These are phyloP conservation scores for Amiota mariae DNA, from an alignment of 2,888 invertebrate species.

Conservation along the genomic window DNA sequence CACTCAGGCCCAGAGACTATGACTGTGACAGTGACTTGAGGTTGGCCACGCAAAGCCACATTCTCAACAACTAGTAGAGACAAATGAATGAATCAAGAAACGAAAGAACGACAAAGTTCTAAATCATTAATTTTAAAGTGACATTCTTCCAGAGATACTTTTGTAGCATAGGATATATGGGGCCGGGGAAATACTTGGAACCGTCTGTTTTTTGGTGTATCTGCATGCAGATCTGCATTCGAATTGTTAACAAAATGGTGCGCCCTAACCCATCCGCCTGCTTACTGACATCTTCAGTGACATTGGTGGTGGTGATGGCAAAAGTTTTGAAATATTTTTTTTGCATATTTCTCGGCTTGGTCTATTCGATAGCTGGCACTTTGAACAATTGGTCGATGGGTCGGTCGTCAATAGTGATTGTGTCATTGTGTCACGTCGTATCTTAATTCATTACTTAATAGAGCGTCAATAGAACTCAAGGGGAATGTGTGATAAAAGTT, in stretches of 20 bases:
- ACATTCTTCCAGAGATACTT: conserved; percentile 36
- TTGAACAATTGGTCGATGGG: conserved; percentile 53
- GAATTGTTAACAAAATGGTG: neutral
- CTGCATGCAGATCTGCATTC: conserved; percentile 7
- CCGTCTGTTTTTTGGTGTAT: too few relatives aligned
- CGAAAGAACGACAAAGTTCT: conserved; percentile 19
- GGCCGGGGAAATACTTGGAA: neutral
- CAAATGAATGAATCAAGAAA: neutral
- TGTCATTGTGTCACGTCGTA: conserved; percentile 53
- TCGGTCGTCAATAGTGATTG: neutral
- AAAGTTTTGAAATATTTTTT: neutral
- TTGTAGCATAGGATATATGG: neutral
- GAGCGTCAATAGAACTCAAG: conserved; percentile 42
- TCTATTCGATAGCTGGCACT: conserved; percentile 27
- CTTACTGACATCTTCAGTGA: too few relatives aligned
- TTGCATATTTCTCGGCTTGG: neutral
- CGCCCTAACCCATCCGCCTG: neutral
- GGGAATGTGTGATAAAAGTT: neutral
- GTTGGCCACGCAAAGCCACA: conserved; percentile 8
- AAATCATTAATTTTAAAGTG: conserved; percentile 63
- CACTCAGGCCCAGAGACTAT: conserved; percentile 31
- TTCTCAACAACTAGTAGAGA: neutral
- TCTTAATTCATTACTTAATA: conserved; percentile 66
- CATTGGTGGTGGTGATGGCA: too few relatives aligned
- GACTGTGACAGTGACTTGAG: conserved; percentile 25